phyloP scores from a whole-genome alignment of 2,888 invertebrate species.

The Heliconius hortense region DNA sequence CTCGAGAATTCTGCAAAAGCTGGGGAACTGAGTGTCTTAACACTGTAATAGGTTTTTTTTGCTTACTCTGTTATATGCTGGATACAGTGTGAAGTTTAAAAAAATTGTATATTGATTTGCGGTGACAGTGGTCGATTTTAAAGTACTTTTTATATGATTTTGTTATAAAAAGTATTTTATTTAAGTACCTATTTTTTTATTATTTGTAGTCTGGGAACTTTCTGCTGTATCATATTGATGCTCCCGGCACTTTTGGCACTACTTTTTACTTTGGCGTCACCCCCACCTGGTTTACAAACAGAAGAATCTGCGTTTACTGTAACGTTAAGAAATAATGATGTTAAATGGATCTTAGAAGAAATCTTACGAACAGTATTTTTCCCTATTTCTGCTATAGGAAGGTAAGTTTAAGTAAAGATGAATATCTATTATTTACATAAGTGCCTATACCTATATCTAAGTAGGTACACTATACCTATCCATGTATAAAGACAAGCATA shows the following conservation, averaged over 20 bases:
- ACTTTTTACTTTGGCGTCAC: conserved; percentile 81
- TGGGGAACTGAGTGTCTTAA: too few relatives aligned
- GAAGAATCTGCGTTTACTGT: conserved; percentile 67
- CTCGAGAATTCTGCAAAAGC: too few relatives aligned
- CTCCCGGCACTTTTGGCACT: conserved; percentile 83
- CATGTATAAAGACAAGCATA: not conserved
- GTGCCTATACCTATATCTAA: too few relatives aligned
- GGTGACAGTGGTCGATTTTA: too few relatives aligned
- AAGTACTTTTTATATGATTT: too few relatives aligned
- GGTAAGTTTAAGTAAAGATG: conserved; percentile 62
- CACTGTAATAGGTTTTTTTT: too few relatives aligned
- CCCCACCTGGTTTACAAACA: conserved; percentile 80
- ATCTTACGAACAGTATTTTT: conserved; percentile 78
- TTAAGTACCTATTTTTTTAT: conserved; percentile 10
- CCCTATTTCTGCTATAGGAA: conserved; percentile 84
- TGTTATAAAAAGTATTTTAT: too few relatives aligned
- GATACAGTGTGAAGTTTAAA: too few relatives aligned
- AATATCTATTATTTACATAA: too few relatives aligned
- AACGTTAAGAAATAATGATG: conserved; percentile 68
- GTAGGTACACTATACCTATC: not conserved
- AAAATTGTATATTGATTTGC: too few relatives aligned
- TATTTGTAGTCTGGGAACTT: conserved; percentile 58
- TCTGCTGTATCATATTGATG: conserved; percentile 64
- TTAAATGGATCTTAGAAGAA: conserved; percentile 73
- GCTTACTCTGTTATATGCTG: too few relatives aligned